These are phyloP conservation scores for Athalia circularis DNA, from an alignment of 2,888 invertebrate genomes.

Conservation along the genomic window DNA sequence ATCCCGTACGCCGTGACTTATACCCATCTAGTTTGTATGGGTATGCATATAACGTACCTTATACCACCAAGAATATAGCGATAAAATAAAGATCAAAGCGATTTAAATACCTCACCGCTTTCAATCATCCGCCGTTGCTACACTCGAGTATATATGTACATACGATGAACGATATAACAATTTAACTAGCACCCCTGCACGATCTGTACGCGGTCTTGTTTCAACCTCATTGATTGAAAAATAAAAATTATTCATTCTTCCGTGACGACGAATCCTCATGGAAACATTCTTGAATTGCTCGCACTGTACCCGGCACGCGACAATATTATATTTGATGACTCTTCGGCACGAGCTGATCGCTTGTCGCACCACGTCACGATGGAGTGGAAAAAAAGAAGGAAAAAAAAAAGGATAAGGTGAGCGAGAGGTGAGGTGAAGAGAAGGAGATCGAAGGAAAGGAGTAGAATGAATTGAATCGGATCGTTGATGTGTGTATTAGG, in stretches of 20 bases:
- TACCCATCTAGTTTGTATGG: background rate
- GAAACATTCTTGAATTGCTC: conserved; percentile 50
- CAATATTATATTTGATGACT: conserved; percentile 51
- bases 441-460: background rate
- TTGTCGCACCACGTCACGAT: background rate
- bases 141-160: background rate
- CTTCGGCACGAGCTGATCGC: conserved; percentile 44
- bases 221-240: too few species aligned
- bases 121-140: too few species aligned
- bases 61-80: background rate
- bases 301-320: conserved; percentile 61
- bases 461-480: conserved; percentile 29
- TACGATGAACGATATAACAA: background rate
- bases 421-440: conserved; percentile 42
- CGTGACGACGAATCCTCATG: too few species aligned
- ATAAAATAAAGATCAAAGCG: conserved; percentile 41
- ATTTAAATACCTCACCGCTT: conserved; percentile 36
- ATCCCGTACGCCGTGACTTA: conserved; percentile 21
- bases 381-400: conserved; percentile 9
- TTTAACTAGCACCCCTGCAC: too few species aligned
- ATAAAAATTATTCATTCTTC: too few species aligned
- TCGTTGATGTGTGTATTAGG: background rate
- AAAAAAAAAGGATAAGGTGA: conserved; percentile 47
- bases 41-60: too few species aligned
- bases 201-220: too few species aligned